Conservation (phyloP, 2,113 vertebrate genomes). For the Austrofundulus limnaeus region DNA sequence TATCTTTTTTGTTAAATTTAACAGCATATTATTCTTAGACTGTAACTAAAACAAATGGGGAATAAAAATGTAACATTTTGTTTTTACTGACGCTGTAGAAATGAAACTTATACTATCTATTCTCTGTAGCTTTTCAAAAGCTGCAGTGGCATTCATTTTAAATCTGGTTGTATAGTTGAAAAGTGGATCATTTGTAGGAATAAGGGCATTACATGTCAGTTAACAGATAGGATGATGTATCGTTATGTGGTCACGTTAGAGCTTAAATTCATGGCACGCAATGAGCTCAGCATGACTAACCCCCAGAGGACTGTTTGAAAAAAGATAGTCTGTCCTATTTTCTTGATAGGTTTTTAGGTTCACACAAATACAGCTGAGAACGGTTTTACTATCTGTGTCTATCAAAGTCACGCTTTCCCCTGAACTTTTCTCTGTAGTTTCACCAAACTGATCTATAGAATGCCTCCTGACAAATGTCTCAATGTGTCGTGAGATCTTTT, state of each 20-base stretch:
- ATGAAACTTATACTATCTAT: slow-evolving; percentile 28
- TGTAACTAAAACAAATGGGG: slow-evolving; percentile 21
- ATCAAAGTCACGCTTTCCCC: slow-evolving; percentile 48
- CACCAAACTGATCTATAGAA: slow-evolving; percentile 17
- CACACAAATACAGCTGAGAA: slow-evolving; percentile 20
- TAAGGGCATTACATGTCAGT: slow-evolving; percentile 23
- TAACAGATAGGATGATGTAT: slow-evolving; percentile 39
- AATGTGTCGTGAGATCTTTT: slow-evolving; percentile 37
- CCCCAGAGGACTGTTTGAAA: slow-evolving; percentile 24
- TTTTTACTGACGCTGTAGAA: slow-evolving; percentile 36
- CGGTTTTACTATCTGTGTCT: slow-evolving; percentile 55
- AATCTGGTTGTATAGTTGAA: slow-evolving; percentile 34
- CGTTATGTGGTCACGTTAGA: slow-evolving; percentile 35
- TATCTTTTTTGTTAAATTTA: slow-evolving; percentile 24
- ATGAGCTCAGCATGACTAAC: slow-evolving; percentile 29
- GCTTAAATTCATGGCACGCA: slow-evolving; percentile 5
- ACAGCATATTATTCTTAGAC: slow-evolving; percentile 31
- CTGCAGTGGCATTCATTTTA: slow-evolving; percentile 20
- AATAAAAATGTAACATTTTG: slow-evolving; percentile 38
- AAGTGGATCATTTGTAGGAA: slow-evolving; percentile 44
- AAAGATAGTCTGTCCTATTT: slow-evolving; percentile 28
- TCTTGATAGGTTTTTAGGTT: slow-evolving; percentile 19
- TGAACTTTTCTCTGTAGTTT: background rate
- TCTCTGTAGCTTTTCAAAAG: slow-evolving; percentile 18
- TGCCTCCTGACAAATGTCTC: slow-evolving; percentile 31